phyloP scores from a whole-genome alignment of 2,113 vertebrate species.

The Pteruthius melanotis region DNA sequence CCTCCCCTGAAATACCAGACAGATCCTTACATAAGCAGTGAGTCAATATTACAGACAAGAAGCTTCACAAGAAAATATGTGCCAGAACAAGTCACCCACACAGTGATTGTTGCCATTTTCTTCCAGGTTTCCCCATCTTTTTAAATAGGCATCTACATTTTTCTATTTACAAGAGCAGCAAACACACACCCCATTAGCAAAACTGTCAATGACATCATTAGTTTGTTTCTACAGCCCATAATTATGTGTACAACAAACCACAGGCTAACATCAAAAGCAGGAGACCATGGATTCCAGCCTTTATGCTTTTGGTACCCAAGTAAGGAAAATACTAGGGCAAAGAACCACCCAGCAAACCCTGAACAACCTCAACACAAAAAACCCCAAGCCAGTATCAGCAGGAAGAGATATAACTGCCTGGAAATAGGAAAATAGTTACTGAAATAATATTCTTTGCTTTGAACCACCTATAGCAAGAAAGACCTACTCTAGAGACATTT shows the following conservation, averaged over 20 bases:
- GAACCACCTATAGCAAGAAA: neutral
- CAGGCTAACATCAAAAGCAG: neutral
- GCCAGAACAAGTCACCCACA: neutral
- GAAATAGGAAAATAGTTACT: neutral
- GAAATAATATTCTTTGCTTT: neutral
- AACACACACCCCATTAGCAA: neutral
- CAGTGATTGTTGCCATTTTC: fast-evolving
- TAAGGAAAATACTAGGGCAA: neutral
- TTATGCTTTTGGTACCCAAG: neutral
- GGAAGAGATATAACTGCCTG: neutral
- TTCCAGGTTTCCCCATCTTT: neutral
- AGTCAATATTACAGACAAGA: neutral
- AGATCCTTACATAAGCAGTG: neutral
- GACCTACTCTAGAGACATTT: neutral
- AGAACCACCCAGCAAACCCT: neutral
- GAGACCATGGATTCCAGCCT: neutral
- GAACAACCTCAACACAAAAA: neutral
- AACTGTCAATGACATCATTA: neutral
- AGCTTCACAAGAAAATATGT: fast-evolving
- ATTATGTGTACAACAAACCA: neutral
- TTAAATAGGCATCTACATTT: neutral
- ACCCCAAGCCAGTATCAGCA: neutral
- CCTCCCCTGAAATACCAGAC: neutral
- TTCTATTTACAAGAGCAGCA: neutral
- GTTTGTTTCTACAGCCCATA: neutral